Evolutionary conservation across 2,797 vertebrate species (phyloP).

Genomic region (Serranus cabrilla): DNA sequence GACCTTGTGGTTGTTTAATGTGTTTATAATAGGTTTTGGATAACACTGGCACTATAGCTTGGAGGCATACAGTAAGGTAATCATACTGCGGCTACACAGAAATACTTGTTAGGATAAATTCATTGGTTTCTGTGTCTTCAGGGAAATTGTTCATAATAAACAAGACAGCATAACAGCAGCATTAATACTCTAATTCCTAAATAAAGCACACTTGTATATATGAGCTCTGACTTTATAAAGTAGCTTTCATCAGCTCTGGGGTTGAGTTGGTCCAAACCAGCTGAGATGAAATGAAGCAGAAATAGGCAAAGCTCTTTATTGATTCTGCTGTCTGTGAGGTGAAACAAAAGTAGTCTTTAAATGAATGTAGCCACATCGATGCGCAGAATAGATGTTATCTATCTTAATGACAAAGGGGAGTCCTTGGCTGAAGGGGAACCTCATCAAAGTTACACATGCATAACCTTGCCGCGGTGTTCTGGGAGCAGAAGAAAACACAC

Average conservation of each 20-base stretch:
- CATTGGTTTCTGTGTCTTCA: background rate
- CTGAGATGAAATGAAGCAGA: conserved; percentile 69
- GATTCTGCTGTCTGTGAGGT: conserved; percentile 70
- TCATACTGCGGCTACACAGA: background rate
- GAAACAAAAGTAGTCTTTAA: conserved; percentile 79
- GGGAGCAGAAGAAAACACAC: conserved; percentile 28
- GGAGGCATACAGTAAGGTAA: conserved; percentile 2
- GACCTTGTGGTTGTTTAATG: conserved; percentile 16
- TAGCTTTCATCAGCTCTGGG: conserved; percentile 25
- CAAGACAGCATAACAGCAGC: background rate
- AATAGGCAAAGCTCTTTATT: conserved; percentile 71
- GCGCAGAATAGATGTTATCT: conserved; percentile 75
- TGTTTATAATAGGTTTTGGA: conserved; percentile 25
- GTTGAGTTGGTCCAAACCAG: conserved; percentile 42
- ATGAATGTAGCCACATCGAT: conserved; percentile 70
- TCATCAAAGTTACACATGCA: conserved; percentile 75
- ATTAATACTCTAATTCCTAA: conserved; percentile 2
- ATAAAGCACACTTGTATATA: background rate
- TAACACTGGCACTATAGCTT: background rate
- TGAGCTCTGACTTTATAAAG: background rate
- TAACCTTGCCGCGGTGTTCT: conserved; percentile 57
- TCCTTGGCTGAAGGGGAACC: conserved; percentile 77
- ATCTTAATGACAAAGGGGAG: conserved; percentile 78
- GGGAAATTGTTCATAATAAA: background rate
- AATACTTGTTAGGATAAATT: background rate